phyloP scores from a whole-genome alignment of 2,888 invertebrate species.

The Drosophila conformis region DNA sequence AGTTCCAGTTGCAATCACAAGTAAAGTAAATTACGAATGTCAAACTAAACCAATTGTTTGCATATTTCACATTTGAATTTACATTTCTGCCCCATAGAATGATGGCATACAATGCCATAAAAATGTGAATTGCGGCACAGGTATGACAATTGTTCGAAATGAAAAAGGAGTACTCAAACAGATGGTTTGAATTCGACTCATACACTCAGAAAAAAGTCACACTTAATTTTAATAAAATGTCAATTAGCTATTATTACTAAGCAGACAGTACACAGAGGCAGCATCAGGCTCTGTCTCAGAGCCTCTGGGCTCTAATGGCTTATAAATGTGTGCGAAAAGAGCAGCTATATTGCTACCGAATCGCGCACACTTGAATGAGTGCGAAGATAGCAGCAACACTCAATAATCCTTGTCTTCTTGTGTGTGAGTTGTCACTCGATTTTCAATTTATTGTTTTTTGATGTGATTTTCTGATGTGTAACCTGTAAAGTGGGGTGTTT shows the following conservation, averaged over 20 bases:
- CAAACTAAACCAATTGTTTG: conserved; percentile 47
- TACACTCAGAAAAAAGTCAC: background rate
- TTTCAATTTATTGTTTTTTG: too few species aligned
- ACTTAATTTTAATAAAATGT: background rate
- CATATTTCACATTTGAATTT: conserved; percentile 47
- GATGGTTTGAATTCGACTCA: conserved; percentile 21
- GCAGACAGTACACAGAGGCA: too few species aligned
- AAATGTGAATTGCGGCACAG: conserved; percentile 43
- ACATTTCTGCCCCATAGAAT: conserved; percentile 11
- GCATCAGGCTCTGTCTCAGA: too few species aligned
- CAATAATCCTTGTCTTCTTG: too few species aligned
- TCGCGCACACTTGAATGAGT: too few species aligned
- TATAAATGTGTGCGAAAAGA: too few species aligned
- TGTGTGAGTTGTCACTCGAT: too few species aligned
- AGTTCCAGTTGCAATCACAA: conserved; percentile 8
- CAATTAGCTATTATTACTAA: background rate
- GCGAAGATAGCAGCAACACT: too few species aligned
- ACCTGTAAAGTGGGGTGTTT: too few species aligned
- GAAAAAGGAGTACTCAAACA: conserved; percentile 11
- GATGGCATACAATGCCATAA: conserved; percentile 6
- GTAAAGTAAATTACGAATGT: conserved; percentile 46
- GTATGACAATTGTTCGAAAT: conserved; percentile 51
- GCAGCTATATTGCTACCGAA: too few species aligned
- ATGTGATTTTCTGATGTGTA: too few species aligned
- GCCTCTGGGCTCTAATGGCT: too few species aligned